Evolutionary conservation across 1,140 invertebrate genomes (phyloP), one percentile per base, ranked within the genome.

Genomic region (Galendromus occidentalis): DNA sequence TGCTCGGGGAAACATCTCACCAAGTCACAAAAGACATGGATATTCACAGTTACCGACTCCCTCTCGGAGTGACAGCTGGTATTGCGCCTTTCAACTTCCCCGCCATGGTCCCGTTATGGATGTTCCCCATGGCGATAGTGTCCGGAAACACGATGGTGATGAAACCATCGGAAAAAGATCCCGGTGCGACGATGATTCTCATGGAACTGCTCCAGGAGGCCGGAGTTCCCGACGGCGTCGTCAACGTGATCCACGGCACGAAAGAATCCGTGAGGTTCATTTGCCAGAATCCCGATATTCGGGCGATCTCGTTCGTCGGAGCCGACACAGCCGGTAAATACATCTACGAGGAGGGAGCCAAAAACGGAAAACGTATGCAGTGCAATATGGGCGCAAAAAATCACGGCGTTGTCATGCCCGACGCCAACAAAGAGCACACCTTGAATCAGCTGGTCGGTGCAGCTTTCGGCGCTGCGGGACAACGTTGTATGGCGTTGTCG

Each of bases 331-430:
- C 94, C 68, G 94, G 94, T 33, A 87, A 89, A 76, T 88, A 98
- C 72, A 98, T 99, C 72, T 98, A 98, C 76, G 84, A 88, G 70
- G 79, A 89, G 70, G 91, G 90, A 55, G 86, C 85, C 9, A 83
- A 83, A 70, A 84, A 84, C 74, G 92, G 95, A 14, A 99, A 99
- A 76, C 82, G 94, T 45, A 92, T 98, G 0, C 95, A 99, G 76
- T 89, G 88, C 55, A 98, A 98, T 74, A 93, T 98, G 89, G 94
- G 94, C 22, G 95, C 96, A 1, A 98, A 99, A 78, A 98, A 99
- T 76, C 96, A 99, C 75, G 94, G 94, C 65, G 84, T 99, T 7
- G 83, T 98, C 42, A 82, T 98, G 81, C 85, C 91, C 18, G 95
- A 99, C 79, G 94, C 94, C 14, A 95, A 98, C 75, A 98, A 97